Base-by-base conservation (phyloP, 2,797 vertebrate species). In the Periparus ater region DNA sequence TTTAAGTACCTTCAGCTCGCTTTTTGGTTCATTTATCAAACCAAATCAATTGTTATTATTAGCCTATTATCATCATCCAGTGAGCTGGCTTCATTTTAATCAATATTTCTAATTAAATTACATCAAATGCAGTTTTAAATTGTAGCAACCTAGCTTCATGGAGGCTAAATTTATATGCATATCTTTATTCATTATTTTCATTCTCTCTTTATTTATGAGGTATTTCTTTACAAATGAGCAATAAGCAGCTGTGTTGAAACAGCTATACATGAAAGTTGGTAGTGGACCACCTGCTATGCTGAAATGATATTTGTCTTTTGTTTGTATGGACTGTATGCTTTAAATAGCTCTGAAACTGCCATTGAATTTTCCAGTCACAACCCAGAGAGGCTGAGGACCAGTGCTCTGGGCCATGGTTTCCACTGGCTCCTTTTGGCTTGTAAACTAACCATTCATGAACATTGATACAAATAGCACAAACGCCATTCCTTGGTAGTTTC, bases 41-140 rank as follows among this genome's bases (percentile, higher is more conserved):
- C 71, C 57, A 93, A 96, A 96, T 94, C 87, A 96, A 93, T 94
- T 84, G 82, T 86, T 97, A 90, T 96, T 96, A 97, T 96, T 96
- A 97, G 75, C 63, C 91, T 93, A 93, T 97, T 97, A 96, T 91
- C 91, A 85, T 91, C 61, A 66, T 96, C 91, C 89, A 96, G 93
- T 85, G 82, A 82, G 83, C 89, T 91, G 73, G 60, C 54, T 97
- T 94, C 50, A 73, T 67, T 94, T 94, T 85, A 95, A 96, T 97
- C 96, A 93, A 97, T 97, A 95, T 94, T 95, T 95, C 90, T 96
- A 97, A 97, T 97, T 96, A 96, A 84, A 90, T 82, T 81, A 76
- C 88, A 95, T 96, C 85, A 95, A 91, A 90, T 81, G 77, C 23
- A 83, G 61, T 91, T 95, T 96, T 77, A 88, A 83, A 88, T 57